These are phyloP conservation scores for Mastomys natalensis DNA, from an alignment of 2,113 vertebrate genomes.

Conservation along the genomic window DNA sequence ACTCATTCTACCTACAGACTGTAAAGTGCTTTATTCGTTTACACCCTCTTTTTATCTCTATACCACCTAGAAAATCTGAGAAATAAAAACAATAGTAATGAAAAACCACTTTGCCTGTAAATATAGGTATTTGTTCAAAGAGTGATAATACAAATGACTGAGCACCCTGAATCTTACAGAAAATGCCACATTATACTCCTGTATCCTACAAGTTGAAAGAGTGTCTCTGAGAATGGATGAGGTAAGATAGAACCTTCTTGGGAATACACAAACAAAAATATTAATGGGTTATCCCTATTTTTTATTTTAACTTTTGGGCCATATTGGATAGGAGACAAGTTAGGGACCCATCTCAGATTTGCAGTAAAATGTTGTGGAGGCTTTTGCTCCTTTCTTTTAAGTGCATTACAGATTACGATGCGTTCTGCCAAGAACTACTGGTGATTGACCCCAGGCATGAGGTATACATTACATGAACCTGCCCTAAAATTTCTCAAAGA, in stretches of 20 bases:
- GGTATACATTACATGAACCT: conserved; percentile 63
- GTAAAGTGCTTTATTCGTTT: not conserved
- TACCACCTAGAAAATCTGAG: not conserved
- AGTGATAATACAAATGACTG: not conserved
- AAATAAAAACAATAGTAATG: not conserved
- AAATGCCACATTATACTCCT: not conserved
- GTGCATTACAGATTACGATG: conserved; percentile 34
- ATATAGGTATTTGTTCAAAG: not conserved
- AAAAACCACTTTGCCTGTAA: not conserved
- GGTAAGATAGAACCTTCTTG: not conserved
- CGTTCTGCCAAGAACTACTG: conserved; percentile 73
- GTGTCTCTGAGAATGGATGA: not conserved
- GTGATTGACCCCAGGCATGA: conserved; percentile 68
- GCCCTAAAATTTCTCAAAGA: conserved; percentile 61
- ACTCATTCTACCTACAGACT: not conserved
- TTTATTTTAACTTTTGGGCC: conserved; percentile 21
- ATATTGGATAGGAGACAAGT: not conserved
- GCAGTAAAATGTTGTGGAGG: conserved; percentile 28
- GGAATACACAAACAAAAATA: conserved; percentile 5
- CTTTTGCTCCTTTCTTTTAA: conserved; percentile 31
- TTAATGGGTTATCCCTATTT: not conserved
- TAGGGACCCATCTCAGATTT: not conserved
- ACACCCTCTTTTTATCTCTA: not conserved
- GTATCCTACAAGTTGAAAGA: not conserved
- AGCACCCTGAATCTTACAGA: not conserved